Conservation (phyloP, 1,140 invertebrate genomes). For the Diabrotica virgifera region DNA sequence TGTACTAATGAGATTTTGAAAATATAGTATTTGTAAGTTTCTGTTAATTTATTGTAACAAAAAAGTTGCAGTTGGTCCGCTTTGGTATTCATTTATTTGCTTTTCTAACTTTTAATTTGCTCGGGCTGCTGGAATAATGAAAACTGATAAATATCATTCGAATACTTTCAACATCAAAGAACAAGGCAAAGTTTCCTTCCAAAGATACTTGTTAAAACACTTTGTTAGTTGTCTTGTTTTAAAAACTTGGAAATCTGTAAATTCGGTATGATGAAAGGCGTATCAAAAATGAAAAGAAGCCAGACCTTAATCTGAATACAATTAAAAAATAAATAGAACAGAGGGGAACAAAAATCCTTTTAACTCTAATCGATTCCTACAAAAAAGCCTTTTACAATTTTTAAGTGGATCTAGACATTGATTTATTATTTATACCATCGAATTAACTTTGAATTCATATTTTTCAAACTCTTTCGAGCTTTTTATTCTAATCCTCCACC, state of each 20-base stretch:
- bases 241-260: conserved; percentile 8
- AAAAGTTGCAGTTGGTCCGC: conserved; percentile 11
- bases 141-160: background rate
- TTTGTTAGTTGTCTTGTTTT: conserved; percentile 10
- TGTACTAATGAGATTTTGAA: too few relatives aligned
- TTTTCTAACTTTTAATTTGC: conserved; percentile 12
- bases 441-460: conserved; percentile 26
- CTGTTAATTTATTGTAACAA: too few relatives aligned
- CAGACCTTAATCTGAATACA: conserved; percentile 23
- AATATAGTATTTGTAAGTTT: too few relatives aligned
- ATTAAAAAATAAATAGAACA: conserved; percentile 36
- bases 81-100: conserved; percentile 9
- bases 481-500: background rate
- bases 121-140: background rate
- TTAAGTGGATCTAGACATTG: conserved; percentile 36
- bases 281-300: conserved; percentile 17
- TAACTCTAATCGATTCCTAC: conserved; percentile 29
- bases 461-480: conserved; percentile 5
- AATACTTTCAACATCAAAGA: conserved; percentile 1
- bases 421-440: conserved; percentile 32
- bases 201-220: background rate
- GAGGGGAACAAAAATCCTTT: conserved; percentile 34
- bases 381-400: conserved; percentile 37
- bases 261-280: conserved; percentile 14
- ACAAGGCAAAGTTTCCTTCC: background rate